These are phyloP conservation scores for Stomorhina lunata DNA, from an alignment of 2,888 invertebrate genomes.

Conservation along the genomic window DNA sequence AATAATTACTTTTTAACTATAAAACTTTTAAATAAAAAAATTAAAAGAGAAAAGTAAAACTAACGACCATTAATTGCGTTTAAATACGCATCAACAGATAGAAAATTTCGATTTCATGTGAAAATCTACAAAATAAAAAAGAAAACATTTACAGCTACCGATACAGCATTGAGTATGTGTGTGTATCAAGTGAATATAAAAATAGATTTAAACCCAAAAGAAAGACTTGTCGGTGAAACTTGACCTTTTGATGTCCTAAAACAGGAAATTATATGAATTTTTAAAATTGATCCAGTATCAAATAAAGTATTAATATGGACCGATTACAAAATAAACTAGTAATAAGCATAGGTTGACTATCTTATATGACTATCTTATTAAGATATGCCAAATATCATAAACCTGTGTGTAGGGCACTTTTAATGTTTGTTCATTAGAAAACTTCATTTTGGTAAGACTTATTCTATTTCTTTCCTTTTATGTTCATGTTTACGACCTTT, in stretches of 20 bases:
- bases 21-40: not conserved
- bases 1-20: constrained; percentile 5
- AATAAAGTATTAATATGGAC: no score
- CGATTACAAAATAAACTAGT: no score
- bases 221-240: not conserved
- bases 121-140: not conserved
- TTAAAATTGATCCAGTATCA: no score
- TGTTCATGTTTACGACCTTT: constrained; percentile 34
- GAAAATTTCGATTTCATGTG: not conserved
- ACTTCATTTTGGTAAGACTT: no score
- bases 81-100: constrained; percentile 8
- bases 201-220: not conserved
- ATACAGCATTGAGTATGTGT: no score
- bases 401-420: no score
- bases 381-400: no score
- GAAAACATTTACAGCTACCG: not conserved
- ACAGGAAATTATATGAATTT: no score
- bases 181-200: not conserved
- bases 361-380: no score
- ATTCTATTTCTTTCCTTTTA: not conserved
- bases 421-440: not conserved
- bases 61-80: not conserved
- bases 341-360: no score
- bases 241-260: not conserved
- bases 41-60: not conserved